Evolutionary conservation across 2,113 vertebrate species (phyloP), one percentile per base, ranked within the genome.

Genomic region (Gavialis gangeticus): DNA sequence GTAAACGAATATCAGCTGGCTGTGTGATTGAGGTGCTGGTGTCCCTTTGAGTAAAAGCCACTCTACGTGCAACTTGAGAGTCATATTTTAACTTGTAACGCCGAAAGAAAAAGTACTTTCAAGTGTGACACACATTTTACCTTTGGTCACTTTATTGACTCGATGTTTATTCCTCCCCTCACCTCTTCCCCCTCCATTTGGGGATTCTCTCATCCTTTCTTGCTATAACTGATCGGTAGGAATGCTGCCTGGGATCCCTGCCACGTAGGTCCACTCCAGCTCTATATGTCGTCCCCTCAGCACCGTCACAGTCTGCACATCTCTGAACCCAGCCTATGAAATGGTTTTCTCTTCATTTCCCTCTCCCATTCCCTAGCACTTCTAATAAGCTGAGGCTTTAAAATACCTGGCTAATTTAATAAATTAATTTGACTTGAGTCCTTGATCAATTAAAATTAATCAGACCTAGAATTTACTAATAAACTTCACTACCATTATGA

Each of bases 211-310:
- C 46, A 12, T 28, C 14, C 55, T 1, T 28, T 54, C 6, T 93
- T 13, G 37, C 30, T 37, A 3, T 24, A 1, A 1, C 1, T 76
- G 22, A 4, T 12, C 76, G 77, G n/a, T 34, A 59, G 56, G 37
- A 16, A 88, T 46, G 10, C 34, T 30, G 77, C 24, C 84, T 19
- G 85, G 63, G 21, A 37, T 83, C 0, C 0, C n/a, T 56, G 60
- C 24, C 66, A 30, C n/a, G 2, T 7, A 10, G 60, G 10, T 19
- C 24, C 1, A 1, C 7, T 19, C 57, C 75, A 55, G 62, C 25
- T 0, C 0, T 2, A 0, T 18, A 28, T 92, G 58, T 12, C 60
- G 1, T 0, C 10, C 57, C 71, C 27, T 93, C 71, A 16, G 54
- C 63, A 54, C 3, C 7, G 14, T 67, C 12, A 37, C n/a, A 22